These are phyloP conservation scores for Parus major DNA, from an alignment of 2,113 vertebrate genomes.

Conservation along the genomic window DNA sequence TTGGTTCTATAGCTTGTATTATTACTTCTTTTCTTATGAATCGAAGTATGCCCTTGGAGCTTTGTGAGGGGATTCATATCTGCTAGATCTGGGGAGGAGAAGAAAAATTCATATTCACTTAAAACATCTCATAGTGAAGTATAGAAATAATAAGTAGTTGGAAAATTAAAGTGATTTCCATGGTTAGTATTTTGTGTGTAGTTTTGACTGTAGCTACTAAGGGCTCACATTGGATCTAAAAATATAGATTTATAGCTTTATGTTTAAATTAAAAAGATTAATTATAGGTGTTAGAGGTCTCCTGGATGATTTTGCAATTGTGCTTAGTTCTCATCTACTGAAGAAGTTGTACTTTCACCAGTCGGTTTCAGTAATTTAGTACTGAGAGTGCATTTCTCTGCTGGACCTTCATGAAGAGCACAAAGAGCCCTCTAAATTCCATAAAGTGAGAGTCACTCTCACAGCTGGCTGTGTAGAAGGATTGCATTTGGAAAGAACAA, in stretches of 20 bases:
- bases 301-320: background rate
- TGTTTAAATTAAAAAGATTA: background rate
- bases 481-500: background rate
- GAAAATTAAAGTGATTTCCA: background rate
- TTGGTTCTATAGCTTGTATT: background rate
- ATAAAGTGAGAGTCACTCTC: background rate
- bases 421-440: background rate
- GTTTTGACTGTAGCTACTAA: background rate
- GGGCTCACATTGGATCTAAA: background rate
- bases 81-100: background rate
- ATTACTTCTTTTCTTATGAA: background rate
- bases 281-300: background rate
- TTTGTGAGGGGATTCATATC: background rate
- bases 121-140: background rate
- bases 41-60: background rate
- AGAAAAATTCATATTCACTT: background rate
- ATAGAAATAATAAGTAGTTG: background rate
- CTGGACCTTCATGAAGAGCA: background rate
- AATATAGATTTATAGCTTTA: background rate
- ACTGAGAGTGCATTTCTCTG: background rate
- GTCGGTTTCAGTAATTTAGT: fast-evolving
- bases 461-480: background rate
- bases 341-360: background rate
- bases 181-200: background rate
- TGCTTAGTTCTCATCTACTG: background rate